phyloP scores from a whole-genome alignment of 1,140 invertebrate species.

The Musca domestica region DNA sequence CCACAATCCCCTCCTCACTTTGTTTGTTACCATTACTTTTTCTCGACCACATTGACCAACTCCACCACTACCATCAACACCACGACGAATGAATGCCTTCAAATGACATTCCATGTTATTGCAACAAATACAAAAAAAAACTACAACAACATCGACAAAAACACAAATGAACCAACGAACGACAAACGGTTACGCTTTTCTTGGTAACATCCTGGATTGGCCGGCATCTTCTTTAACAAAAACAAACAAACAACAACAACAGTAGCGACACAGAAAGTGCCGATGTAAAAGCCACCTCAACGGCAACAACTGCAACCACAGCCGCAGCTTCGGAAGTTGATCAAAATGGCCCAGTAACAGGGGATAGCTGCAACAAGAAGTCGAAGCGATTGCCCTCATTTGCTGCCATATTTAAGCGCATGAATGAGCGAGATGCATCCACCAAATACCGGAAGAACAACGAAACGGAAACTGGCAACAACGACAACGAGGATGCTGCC shows the following conservation, averaged over 20 bases:
- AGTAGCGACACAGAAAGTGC: conserved; percentile 59
- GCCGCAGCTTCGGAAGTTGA: conserved; percentile 30
- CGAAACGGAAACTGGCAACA: conserved; percentile 34
- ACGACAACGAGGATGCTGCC: conserved; percentile 28
- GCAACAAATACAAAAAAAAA: background rate
- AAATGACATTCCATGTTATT: background rate
- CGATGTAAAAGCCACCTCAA: conserved; percentile 52
- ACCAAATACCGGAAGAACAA: conserved; percentile 32
- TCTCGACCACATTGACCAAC: too few relatives aligned
- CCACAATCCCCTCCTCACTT: background rate
- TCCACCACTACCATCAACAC: too few relatives aligned
- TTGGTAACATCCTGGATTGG: too few relatives aligned
- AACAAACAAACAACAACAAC: conserved; percentile 24
- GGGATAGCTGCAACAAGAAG: conserved; percentile 32
- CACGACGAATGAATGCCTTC: background rate
- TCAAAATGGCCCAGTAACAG: conserved; percentile 29
- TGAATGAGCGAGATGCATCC: conserved; percentile 40
- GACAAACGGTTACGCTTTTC: background rate
- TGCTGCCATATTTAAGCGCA: conserved; percentile 46
- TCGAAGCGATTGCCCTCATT: conserved; percentile 44
- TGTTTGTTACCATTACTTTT: too few relatives aligned
- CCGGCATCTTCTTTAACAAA: too few relatives aligned
- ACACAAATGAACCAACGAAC: background rate
- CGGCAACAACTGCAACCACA: conserved; percentile 38
- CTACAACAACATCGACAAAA: background rate